These are phyloP conservation scores for Sinocyclocheilus grahami DNA, from an alignment of 2,113 vertebrate genomes.

Conservation along the genomic window DNA sequence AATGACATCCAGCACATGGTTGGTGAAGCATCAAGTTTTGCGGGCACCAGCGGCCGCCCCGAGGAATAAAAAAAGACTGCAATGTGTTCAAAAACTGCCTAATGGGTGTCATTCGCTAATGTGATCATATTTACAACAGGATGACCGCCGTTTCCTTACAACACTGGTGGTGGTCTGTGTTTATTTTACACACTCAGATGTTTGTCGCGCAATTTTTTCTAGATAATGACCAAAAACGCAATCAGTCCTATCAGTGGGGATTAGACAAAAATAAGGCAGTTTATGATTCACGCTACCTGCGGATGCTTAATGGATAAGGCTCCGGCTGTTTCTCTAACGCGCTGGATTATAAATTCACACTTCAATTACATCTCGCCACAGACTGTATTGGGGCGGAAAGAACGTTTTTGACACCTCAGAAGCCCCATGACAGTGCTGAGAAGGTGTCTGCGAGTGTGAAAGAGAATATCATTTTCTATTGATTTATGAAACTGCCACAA, in stretches of 20 bases:
- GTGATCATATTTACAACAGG: constrained; percentile 59
- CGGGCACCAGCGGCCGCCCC: neutral
- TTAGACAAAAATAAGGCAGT: constrained; percentile 67
- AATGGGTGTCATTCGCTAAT: constrained; percentile 57
- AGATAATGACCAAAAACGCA: constrained; percentile 75
- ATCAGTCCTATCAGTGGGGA: constrained; percentile 76
- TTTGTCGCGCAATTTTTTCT: constrained; percentile 62
- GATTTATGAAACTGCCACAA: constrained; percentile 48
- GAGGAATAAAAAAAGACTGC: neutral
- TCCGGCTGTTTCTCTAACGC: constrained; percentile 27
- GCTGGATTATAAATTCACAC: constrained; percentile 54
- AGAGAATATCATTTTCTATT: constrained; percentile 43
- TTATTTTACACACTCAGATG: constrained; percentile 72
- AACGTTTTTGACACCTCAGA: constrained; percentile 43
- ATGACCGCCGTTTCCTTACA: constrained; percentile 26
- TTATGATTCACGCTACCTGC: constrained; percentile 72
- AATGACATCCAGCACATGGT: constrained; percentile 44
- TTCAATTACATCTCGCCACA: constrained; percentile 59
- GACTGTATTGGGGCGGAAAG: constrained; percentile 37
- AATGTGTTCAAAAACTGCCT: constrained; percentile 52
- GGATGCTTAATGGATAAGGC: constrained; percentile 67
- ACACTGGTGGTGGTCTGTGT: constrained; percentile 45
- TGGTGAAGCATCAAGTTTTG: constrained; percentile 22
- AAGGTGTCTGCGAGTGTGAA: neutral
- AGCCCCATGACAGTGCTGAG: constrained; percentile 27